These are phyloP conservation scores for Lerema accius DNA, from an alignment of 1,140 invertebrate genomes.

Conservation along the genomic window DNA sequence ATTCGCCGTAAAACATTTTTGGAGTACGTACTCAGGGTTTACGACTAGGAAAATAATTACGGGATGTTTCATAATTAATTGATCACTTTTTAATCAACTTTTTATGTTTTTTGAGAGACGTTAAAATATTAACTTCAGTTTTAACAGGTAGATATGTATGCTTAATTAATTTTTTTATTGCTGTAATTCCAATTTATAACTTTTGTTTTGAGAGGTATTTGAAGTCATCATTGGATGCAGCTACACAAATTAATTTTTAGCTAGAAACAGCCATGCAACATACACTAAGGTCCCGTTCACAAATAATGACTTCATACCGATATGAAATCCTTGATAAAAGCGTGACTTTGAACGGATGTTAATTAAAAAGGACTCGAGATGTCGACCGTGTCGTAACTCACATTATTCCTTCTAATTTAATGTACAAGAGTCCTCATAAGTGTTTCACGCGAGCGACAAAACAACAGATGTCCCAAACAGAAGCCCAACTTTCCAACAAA, in stretches of 20 bases:
- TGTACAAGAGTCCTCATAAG: conserved; percentile 32
- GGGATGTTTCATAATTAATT: conserved; percentile 22
- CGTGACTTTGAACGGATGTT: neutral
- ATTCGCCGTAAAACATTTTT: conserved; percentile 31
- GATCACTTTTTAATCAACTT: conserved; percentile 1
- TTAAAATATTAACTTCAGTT: neutral
- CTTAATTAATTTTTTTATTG: too few relatives aligned
- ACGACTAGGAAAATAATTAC: conserved; percentile 32
- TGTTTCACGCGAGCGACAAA: conserved; percentile 46
- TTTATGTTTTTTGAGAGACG: neutral
- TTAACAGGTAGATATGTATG: neutral
- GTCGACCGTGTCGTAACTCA: neutral
- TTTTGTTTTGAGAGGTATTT: too few relatives aligned
- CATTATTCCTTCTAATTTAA: conserved; percentile 6
- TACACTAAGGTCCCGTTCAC: too few relatives aligned
- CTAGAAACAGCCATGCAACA: too few relatives aligned
- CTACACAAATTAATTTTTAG: too few relatives aligned
- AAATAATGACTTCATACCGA: neutral
- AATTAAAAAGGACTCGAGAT: neutral
- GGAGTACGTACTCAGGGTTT: conserved; percentile 29
- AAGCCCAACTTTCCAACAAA: conserved; percentile 66
- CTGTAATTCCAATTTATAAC: too few relatives aligned
- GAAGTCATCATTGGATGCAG: too few relatives aligned
- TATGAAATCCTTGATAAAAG: neutral
- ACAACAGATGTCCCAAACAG: conserved; percentile 66